Base-by-base conservation (phyloP, 2,888 invertebrate genomes). In the Endomychus coccineus region DNA sequence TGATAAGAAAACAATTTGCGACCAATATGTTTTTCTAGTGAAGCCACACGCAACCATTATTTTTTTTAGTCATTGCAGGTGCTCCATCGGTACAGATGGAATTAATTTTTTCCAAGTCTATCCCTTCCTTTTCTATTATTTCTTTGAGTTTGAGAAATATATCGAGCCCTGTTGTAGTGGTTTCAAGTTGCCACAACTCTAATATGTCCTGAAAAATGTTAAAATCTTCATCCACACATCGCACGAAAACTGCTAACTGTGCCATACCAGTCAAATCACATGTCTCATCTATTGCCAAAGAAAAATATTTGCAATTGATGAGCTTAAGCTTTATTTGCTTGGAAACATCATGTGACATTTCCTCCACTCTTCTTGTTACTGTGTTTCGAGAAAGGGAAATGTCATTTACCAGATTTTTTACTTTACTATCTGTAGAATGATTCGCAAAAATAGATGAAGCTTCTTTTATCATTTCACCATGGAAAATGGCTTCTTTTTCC, bases 181-280 rank as follows among this genome's bases (percentile, higher is more conserved):
- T 29, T 19, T 19, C 19, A 16, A 16, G 25, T 33, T 39, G 23
- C 35, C 35, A 22, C 25, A 34, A 36, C 28, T 42, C 37, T 21
- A 42, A 33, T 41, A 43, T 29, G 34, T 42, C 43, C 34, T 43
- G 36, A 16, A 43, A 40, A 40, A 40, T 15, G 40, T 42, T 40
- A 34, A 22, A 43, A 34, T 43, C 14, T 36, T 43, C 36, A 34
- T 41, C 40, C 36, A 42, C 24, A 25, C 40, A 42, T 3, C 43
- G 40, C 16, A 43, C 36, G 37, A 42, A 42, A 28, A 42, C 30
- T 40, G 39, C 39, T 28, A 41, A 34, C 22, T 39, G 41, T 27
- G 41, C 13, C 10, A 22, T 40, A 37, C 30, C 12, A 10, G 31
- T 27, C 7, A 29, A 36, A 39, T 39, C 39, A 27, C 32, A 40